These are phyloP conservation scores for Torymus auratus DNA, from an alignment of 2,888 invertebrate species.

Conservation along the genomic window DNA sequence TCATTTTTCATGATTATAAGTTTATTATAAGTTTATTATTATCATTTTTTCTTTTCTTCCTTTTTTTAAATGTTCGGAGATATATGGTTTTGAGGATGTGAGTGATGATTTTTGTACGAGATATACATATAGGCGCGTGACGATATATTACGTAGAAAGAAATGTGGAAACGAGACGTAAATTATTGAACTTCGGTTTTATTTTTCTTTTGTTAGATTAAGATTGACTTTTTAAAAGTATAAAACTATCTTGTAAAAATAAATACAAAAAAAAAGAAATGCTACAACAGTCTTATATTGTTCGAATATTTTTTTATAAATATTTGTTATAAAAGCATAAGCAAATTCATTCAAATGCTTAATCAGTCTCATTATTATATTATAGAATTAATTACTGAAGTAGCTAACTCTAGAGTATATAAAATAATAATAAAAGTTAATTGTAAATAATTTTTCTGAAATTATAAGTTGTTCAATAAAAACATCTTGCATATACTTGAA, in stretches of 20 bases:
- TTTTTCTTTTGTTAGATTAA: neutral
- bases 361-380: no score
- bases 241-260: neutral
- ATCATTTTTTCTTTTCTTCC: no score
- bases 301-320: no score
- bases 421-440: no score
- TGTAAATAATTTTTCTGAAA: no score
- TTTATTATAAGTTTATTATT: neutral
- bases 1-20: slow-evolving; percentile 19
- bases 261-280: slow-evolving; percentile 4
- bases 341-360: no score
- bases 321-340: no score
- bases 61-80: neutral
- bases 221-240: neutral
- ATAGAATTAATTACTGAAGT: no score
- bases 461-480: no score
- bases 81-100: neutral
- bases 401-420: no score
- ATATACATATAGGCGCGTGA: neutral
- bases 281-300: no score
- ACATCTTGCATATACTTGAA: no score
- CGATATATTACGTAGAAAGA: neutral
- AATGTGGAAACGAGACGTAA: neutral
- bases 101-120: neutral
- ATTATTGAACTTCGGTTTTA: neutral